A percentile compares a stretch with the other conserved stretches of the same genome.
Conservation (phyloP, 2,113 vertebrate species). For the Hucho hucho region DNA sequence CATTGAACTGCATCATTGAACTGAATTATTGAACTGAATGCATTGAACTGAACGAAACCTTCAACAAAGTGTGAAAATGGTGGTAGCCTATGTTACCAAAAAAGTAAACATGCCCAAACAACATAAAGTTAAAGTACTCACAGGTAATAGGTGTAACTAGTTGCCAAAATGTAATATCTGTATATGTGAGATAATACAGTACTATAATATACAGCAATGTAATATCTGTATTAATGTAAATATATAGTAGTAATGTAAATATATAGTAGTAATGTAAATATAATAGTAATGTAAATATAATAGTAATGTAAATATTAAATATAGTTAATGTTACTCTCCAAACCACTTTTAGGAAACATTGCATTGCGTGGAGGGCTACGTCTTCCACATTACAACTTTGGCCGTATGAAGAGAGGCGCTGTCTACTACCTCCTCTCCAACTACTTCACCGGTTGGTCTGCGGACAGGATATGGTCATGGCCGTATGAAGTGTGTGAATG, state of each 20-base stretch:
- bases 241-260: not conserved
- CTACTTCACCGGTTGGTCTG: constrained; percentile 86
- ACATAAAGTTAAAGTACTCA: no score
- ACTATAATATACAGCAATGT: not conserved
- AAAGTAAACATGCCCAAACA: no score
- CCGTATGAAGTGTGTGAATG: constrained; percentile 33
- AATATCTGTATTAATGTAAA: not conserved
- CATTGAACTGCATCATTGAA: not conserved
- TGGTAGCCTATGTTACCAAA: no score
- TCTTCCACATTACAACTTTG: constrained; percentile 90
- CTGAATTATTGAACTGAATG: no score
- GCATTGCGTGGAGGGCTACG: constrained; percentile 68
- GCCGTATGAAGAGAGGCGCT: constrained; percentile 79
- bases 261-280: not conserved
- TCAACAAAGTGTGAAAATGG: no score
- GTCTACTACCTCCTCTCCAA: constrained; percentile 88
- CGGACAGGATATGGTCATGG: constrained; percentile 79
- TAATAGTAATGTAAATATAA: no score
- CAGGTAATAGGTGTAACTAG: not conserved
- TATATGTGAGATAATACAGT: not conserved
- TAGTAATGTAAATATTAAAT: not conserved
- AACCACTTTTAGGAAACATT: constrained; percentile 63
- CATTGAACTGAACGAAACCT: no score
- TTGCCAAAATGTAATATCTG: not conserved
- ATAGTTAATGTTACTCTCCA: not conserved